Conservation (phyloP, 2,888 invertebrate species). For the Dasypogon diadema region DNA sequence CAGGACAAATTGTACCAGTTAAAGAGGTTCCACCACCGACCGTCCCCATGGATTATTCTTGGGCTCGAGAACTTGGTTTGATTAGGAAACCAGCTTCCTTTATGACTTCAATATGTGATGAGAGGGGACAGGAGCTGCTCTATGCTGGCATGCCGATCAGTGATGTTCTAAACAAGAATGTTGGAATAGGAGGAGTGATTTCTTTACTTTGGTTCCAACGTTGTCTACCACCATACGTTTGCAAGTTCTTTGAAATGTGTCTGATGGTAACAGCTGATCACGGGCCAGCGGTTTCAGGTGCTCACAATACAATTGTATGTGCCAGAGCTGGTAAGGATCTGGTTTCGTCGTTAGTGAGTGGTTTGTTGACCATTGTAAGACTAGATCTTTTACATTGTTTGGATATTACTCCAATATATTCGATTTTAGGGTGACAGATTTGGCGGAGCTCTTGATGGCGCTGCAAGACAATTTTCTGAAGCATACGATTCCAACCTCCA, state of each 20-base stretch:
- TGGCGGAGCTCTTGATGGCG: slow-evolving; percentile 98
- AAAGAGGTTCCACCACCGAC: slow-evolving; percentile 97
- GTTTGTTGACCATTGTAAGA: slow-evolving; percentile 94
- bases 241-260: slow-evolving; percentile 99
- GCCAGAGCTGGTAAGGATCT: slow-evolving; percentile 98
- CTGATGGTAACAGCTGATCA: slow-evolving; percentile 99
- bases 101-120: slow-evolving; percentile 99
- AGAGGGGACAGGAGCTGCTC: slow-evolving; percentile 95
- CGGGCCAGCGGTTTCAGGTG: slow-evolving; percentile 98
- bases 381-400: not conserved
- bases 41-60: slow-evolving; percentile 99
- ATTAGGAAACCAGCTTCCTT: slow-evolving; percentile 99
- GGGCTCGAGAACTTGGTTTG: slow-evolving; percentile 96
- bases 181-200: slow-evolving; percentile 98
- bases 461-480: slow-evolving; percentile 96
- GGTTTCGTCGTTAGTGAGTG: slow-evolving; percentile 95
- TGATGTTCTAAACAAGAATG: slow-evolving; percentile 90
- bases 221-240: slow-evolving; percentile 91
- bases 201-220: slow-evolving; percentile 99
- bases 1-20: slow-evolving; percentile 86
- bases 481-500: slow-evolving; percentile 94
- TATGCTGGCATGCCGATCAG: slow-evolving; percentile 96
- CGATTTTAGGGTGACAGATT: slow-evolving; percentile 90
- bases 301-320: slow-evolving; percentile 98
- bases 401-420: too few relatives aligned